Evolutionary conservation across 2,113 vertebrate species (phyloP).

Genomic region (Hyla sarda): DNA sequence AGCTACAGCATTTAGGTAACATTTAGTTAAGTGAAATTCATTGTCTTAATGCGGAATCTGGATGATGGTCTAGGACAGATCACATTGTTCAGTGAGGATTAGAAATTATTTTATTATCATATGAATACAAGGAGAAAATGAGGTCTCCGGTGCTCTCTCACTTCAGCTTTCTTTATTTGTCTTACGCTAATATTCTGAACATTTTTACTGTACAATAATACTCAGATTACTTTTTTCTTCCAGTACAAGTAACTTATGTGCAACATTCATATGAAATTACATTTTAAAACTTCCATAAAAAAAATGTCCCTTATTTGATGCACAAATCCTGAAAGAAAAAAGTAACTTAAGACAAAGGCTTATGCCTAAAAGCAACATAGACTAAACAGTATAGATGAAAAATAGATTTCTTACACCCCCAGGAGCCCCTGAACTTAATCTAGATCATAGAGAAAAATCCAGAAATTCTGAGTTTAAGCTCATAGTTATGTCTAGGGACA

Average conservation of each 20-base stretch:
- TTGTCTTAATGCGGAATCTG: slow-evolving; percentile 74
- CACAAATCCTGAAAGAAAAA: too few species aligned
- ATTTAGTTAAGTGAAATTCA: slow-evolving; percentile 74
- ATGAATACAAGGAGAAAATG: slow-evolving; percentile 68
- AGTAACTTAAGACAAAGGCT: background rate
- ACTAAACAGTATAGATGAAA: background rate
- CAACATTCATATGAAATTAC: background rate
- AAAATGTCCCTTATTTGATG: too few species aligned
- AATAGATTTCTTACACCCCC: too few species aligned
- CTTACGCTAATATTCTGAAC: background rate
- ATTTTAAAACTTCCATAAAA: background rate
- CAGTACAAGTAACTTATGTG: background rate
- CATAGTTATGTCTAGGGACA: too few species aligned
- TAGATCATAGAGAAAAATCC: background rate
- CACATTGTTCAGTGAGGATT: slow-evolving; percentile 72
- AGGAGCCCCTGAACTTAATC: too few species aligned
- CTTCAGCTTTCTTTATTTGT: slow-evolving; percentile 64
- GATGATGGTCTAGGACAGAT: slow-evolving; percentile 70
- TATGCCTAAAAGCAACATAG: background rate
- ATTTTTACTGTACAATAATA: background rate
- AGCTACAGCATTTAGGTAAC: slow-evolving; percentile 73
- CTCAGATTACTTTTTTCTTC: background rate
- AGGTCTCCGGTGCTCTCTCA: slow-evolving; percentile 63
- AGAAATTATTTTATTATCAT: slow-evolving; percentile 72
- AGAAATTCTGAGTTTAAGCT: background rate